These are phyloP conservation scores for Agriopis aurantiaria DNA, from an alignment of 2,888 invertebrate genomes.

Conservation along the genomic window DNA sequence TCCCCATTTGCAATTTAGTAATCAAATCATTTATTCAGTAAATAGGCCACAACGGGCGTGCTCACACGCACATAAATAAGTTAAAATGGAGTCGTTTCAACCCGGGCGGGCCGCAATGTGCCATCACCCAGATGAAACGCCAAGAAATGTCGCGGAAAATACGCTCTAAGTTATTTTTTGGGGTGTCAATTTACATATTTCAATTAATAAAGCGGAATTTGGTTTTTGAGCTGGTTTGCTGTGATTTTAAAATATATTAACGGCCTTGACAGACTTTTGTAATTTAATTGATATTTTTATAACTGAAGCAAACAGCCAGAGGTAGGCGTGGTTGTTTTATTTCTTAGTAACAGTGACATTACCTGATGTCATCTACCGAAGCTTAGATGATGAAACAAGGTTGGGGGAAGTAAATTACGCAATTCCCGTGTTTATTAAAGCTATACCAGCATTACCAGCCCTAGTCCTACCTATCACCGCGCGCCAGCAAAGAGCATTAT, in stretches of 20 bases:
- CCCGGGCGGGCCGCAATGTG: slow-evolving; percentile 41
- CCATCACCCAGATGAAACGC: slow-evolving; percentile 41
- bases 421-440: slow-evolving; percentile 23
- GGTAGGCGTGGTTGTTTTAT: background rate
- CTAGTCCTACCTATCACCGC: slow-evolving; percentile 11
- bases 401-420: slow-evolving; percentile 21
- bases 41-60: slow-evolving; percentile 49
- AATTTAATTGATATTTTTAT: too few relatives aligned
- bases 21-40: slow-evolving; percentile 52
- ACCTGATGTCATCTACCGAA: slow-evolving; percentile 12
- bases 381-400: slow-evolving; percentile 18
- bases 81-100: slow-evolving; percentile 46
- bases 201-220: slow-evolving; percentile 28
- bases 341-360: slow-evolving; percentile 5
- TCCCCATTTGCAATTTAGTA: slow-evolving; percentile 51
- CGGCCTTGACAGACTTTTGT: background rate
- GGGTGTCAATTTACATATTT: slow-evolving; percentile 36
- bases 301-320: background rate
- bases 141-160: slow-evolving; percentile 41
- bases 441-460: slow-evolving; percentile 16
- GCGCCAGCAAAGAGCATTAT: slow-evolving; percentile 31
- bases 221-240: slow-evolving; percentile 14
- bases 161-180: slow-evolving; percentile 34
- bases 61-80: slow-evolving; percentile 49
- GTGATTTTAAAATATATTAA: background rate